These are phyloP conservation scores for Hypotaenidia okinawae DNA, from an alignment of 2,797 vertebrate species.

Conservation along the genomic window DNA sequence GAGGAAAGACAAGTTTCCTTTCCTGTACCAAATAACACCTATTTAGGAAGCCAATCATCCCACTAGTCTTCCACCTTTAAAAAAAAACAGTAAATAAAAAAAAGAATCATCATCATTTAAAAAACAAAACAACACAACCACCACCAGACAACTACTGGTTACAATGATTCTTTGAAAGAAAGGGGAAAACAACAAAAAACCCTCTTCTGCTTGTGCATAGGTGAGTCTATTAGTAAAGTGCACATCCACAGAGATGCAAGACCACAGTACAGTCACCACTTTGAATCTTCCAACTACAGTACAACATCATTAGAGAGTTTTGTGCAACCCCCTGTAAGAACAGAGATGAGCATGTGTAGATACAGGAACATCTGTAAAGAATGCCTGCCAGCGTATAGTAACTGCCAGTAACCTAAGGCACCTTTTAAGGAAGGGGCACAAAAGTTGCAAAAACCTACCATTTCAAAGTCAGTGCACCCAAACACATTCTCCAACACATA, in stretches of 20 bases:
- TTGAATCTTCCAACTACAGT: not conserved
- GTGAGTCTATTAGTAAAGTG: not conserved
- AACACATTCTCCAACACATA: not conserved
- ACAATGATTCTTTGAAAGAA: not conserved
- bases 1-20: not conserved
- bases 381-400: not conserved
- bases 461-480: not conserved
- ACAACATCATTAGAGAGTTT: not conserved
- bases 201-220: accelerated
- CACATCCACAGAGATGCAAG: not conserved
- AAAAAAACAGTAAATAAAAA: not conserved
- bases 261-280: not conserved
- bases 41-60: not conserved
- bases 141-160: not conserved
- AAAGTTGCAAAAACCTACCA: not conserved
- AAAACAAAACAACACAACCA: no score
- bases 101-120: not conserved
- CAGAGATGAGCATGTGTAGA: not conserved
- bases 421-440: not conserved
- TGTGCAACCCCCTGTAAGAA: not conserved
- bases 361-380: not conserved
- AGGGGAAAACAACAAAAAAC: not conserved
- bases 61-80: not conserved
- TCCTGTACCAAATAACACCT: not conserved
- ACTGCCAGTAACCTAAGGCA: not conserved